Conservation (phyloP, 2,113 vertebrate species). For the Ibidorhyncha struthersii region DNA sequence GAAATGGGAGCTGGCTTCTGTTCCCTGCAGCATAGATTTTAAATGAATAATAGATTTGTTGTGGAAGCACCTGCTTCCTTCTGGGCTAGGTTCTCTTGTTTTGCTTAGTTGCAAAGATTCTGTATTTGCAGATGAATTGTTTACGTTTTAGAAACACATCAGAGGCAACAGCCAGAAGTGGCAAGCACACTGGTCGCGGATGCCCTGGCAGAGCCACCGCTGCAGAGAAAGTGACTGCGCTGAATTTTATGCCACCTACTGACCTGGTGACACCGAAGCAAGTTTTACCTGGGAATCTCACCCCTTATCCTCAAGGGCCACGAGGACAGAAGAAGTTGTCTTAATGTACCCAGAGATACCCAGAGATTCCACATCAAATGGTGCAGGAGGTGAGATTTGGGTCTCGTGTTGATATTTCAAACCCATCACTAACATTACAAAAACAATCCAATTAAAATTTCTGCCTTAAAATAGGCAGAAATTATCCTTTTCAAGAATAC, state of each 20-base stretch:
- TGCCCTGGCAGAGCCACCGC: background rate
- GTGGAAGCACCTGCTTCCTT: constrained; percentile 12
- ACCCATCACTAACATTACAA: background rate
- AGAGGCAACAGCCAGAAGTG: background rate
- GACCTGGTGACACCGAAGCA: background rate
- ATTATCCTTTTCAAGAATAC: background rate
- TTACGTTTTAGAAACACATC: background rate
- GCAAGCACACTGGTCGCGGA: background rate
- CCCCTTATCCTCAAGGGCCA: background rate
- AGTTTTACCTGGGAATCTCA: background rate
- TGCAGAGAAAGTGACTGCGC: background rate
- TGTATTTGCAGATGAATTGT: background rate
- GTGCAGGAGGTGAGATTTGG: background rate
- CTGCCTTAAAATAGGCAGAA: background rate
- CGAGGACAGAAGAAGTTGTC: background rate
- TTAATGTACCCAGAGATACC: background rate
- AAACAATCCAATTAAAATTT: background rate
- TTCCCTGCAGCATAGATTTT: background rate
- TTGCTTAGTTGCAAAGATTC: background rate
- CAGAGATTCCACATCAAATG: background rate
- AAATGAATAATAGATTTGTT: background rate
- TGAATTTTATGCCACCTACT: background rate
- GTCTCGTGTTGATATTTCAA: background rate
- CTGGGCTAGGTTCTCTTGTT: background rate
- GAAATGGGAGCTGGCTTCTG: background rate